Conservation (phyloP, 2,888 invertebrate species). For the Lithodes maja region DNA sequence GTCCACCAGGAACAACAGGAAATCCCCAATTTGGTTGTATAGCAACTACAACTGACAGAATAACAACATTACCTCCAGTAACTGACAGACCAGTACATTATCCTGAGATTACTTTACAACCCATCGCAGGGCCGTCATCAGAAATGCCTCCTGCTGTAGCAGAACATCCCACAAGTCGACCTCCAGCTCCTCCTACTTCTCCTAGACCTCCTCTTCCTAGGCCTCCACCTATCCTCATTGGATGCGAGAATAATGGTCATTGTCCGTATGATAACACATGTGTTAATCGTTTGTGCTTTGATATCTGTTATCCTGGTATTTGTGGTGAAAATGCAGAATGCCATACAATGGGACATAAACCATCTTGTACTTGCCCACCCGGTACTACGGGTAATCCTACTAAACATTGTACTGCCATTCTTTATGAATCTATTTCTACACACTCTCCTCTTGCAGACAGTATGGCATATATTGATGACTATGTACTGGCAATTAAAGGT, state of each 20-base stretch:
- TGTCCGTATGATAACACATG: slow-evolving; percentile 64
- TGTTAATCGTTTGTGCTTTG: slow-evolving; percentile 71
- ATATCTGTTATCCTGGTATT: slow-evolving; percentile 82
- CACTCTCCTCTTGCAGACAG: slow-evolving; percentile 21
- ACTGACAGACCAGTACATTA: too few relatives aligned
- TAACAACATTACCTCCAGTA: too few relatives aligned
- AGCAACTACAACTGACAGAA: slow-evolving; percentile 49
- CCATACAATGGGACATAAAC: slow-evolving; percentile 80
- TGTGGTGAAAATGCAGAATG: slow-evolving; percentile 86
- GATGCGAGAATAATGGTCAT: slow-evolving; percentile 74
- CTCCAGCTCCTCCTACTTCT: not conserved
- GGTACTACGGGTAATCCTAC: slow-evolving; percentile 71
- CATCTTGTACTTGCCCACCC: slow-evolving; percentile 71
- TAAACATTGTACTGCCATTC: slow-evolving; percentile 68
- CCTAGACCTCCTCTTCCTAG: slow-evolving; percentile 46
- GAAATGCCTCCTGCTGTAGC: too few relatives aligned
- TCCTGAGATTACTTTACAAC: too few relatives aligned
- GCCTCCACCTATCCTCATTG: slow-evolving; percentile 76
- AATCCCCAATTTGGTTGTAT: slow-evolving; percentile 72
- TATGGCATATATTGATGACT: not conserved
- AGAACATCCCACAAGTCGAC: too few relatives aligned
- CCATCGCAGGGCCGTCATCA: too few relatives aligned
- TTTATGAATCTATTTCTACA: not conserved
- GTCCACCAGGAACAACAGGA: slow-evolving; percentile 71
- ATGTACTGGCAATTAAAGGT: slow-evolving; percentile 24